These are phyloP conservation scores for Junonia oenone DNA, from an alignment of 2,888 invertebrate genomes.

Conservation along the genomic window DNA sequence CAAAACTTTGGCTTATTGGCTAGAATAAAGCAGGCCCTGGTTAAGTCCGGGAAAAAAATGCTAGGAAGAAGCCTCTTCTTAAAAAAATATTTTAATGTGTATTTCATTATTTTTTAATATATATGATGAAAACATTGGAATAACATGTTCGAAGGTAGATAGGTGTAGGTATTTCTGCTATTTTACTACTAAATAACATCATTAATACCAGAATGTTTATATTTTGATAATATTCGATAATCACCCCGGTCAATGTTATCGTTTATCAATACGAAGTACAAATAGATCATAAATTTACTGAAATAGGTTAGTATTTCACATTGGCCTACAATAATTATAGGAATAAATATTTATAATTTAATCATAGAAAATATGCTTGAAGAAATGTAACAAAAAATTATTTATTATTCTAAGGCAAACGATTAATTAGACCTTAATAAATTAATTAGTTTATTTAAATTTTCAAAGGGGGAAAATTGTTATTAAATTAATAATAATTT, in stretches of 20 bases:
- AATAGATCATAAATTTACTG: background rate
- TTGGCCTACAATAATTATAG: background rate
- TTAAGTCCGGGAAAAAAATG: no score
- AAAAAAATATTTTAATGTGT: no score
- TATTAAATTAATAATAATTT: background rate
- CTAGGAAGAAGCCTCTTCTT: no score
- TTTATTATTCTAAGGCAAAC: background rate
- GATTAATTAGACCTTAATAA: background rate
- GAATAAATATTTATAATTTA: background rate
- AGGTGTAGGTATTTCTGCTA: no score
- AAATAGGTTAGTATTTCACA: background rate
- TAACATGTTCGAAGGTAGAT: no score
- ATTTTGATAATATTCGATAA: no score
- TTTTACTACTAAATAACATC: background rate
- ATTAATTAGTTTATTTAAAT: background rate
- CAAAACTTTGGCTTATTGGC: no score
- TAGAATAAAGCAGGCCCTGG: no score
- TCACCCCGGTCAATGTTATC: background rate
- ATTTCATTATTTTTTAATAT: no score
- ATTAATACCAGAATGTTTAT: background rate
- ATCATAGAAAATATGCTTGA: background rate
- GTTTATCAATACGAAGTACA: background rate
- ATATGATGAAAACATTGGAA: no score
- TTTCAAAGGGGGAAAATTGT: background rate
- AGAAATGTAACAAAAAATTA: background rate